A percentile compares a stretch with the other conserved stretches of the same genome.
These are phyloP conservation scores for Drosophila pandora DNA, from an alignment of 1,140 invertebrate genomes.

Conservation along the genomic window DNA sequence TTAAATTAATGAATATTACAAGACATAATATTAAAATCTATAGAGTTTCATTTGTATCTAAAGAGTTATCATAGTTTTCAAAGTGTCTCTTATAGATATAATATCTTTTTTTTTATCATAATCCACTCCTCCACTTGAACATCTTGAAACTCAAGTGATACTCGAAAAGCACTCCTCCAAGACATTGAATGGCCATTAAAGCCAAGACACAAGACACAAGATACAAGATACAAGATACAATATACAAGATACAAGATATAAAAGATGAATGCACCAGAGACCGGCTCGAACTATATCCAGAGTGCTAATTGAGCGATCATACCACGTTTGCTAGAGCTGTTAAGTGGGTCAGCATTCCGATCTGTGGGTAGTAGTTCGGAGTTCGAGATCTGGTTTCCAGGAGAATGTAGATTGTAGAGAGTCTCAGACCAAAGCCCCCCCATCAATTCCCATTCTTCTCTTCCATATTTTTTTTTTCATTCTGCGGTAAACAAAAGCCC, in stretches of 20 bases:
- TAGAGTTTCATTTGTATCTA: background rate
- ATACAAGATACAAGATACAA: background rate
- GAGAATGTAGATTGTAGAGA: background rate
- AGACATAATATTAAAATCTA: too few relatives aligned
- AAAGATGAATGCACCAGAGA: background rate
- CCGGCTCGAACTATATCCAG: background rate
- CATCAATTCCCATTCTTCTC: too few relatives aligned
- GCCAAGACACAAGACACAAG: background rate
- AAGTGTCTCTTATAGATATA: too few relatives aligned
- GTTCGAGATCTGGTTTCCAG: conserved; percentile 16
- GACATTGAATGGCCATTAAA: background rate
- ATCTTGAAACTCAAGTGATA: background rate
- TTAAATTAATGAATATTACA: too few relatives aligned
- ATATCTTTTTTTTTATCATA: too few relatives aligned
- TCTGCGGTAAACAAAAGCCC: conserved; percentile 7
- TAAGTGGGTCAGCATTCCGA: conserved; percentile 34
- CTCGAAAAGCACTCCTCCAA: conserved; percentile 17
- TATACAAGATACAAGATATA: background rate
- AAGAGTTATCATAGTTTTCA: background rate
- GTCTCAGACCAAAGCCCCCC: background rate
- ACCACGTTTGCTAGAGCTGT: background rate
- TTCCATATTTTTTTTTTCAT: background rate
- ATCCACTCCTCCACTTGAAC: background rate
- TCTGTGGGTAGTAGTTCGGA: background rate
- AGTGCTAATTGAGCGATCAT: conserved; percentile 27